Percentiles rank a stretch among this genome's conserved stretches.
Conservation (phyloP, 2,797 vertebrate genomes). For the Picus viridis region DNA sequence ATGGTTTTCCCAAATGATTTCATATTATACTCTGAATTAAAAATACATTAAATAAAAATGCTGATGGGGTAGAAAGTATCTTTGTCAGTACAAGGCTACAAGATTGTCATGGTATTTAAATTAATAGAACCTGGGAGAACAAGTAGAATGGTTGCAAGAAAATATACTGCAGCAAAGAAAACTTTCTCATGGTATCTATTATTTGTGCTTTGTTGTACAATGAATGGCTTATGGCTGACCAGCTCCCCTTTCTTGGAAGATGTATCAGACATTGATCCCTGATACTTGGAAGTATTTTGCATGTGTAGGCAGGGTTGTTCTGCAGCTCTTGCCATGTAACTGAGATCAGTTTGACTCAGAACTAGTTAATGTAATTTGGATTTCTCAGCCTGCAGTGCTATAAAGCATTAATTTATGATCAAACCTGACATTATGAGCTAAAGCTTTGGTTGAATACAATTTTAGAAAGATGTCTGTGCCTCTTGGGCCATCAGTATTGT, state of each 20-base stretch:
- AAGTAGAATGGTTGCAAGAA: background rate
- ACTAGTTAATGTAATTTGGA: background rate
- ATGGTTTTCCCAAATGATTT: conserved; percentile 31
- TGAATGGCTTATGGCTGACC: background rate
- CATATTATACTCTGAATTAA: conserved; percentile 29
- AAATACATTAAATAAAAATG: conserved; percentile 29
- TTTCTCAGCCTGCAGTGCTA: background rate
- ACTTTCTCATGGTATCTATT: background rate
- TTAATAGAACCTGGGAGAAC: background rate
- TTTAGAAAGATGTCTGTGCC: background rate
- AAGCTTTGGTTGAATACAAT: background rate
- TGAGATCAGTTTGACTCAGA: background rate
- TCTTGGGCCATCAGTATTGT: background rate
- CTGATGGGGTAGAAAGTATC: conserved; percentile 4
- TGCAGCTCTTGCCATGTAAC: background rate
- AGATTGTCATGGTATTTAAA: background rate
- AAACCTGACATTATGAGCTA: background rate
- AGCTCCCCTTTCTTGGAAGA: background rate
- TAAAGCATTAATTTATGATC: background rate
- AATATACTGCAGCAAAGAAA: background rate
- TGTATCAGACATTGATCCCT: background rate
- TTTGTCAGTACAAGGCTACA: background rate
- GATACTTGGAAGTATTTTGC: background rate
- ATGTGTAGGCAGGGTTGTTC: background rate
- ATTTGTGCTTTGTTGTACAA: background rate